Percentiles rank a stretch among this genome's conserved stretches.
phyloP scores from a whole-genome alignment of 2,113 vertebrate genomes.

The Zingel zingel region DNA sequence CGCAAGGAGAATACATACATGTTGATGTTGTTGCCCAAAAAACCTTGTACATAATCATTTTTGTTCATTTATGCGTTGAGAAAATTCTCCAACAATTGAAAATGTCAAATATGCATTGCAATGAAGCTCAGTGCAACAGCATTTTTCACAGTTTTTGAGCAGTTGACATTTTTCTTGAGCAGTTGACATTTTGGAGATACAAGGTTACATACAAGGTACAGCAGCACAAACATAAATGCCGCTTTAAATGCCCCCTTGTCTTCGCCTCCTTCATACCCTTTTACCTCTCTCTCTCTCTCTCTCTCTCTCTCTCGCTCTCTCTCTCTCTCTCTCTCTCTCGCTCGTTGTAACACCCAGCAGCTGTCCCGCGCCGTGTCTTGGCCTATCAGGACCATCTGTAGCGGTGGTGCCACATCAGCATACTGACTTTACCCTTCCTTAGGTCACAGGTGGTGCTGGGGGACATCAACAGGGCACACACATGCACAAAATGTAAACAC shows the following conservation, averaged over 20 bases:
- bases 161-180: background rate
- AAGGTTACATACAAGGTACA: background rate
- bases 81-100: background rate
- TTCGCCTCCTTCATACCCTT: slow-evolving; percentile 1
- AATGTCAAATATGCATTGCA: background rate
- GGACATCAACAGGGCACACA: slow-evolving; percentile 29
- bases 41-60: background rate
- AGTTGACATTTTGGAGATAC: background rate
- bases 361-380: slow-evolving; percentile 38
- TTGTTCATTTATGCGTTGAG: background rate
- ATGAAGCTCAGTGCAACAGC: background rate
- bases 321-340: background rate
- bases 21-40: background rate
- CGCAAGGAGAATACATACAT: background rate
- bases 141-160: background rate
- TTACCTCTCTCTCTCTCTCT: background rate
- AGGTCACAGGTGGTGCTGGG: slow-evolving; percentile 61
- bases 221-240: slow-evolving; percentile 15
- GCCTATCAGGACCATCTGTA: slow-evolving; percentile 63
- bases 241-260: background rate
- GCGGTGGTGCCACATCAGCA: slow-evolving; percentile 55
- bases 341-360: slow-evolving; percentile 52
- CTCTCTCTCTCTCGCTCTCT: background rate
- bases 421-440: slow-evolving; percentile 43
- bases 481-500: slow-evolving; percentile 26